Evolutionary conservation across 2,113 vertebrate species (phyloP), one percentile per base, ranked within the genome.

Genomic region (Forbesichthys papilliferus): DNA sequence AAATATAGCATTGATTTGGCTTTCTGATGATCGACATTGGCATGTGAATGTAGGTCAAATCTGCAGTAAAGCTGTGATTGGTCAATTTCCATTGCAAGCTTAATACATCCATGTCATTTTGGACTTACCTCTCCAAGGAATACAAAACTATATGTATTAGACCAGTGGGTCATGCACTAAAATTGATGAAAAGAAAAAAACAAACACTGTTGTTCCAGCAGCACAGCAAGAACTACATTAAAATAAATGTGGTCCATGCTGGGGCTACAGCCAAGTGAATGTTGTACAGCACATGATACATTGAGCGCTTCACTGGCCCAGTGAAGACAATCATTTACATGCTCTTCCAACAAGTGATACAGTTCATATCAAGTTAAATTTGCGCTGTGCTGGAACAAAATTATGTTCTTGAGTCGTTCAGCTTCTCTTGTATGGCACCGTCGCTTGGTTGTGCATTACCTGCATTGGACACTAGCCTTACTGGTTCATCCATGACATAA

Each of bases 221-320:
- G 84, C 74, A 79, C 71, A 72, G 79, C 84, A 82, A 80, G 68
- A 68, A 81, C 65, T 20, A 73, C 67, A 55, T 79, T 66, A 56
- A 16, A 66, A 73, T 59, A 71, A 67, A 73, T 53, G 7, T 10
- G 54, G 82, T 85, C 61, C 56, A 78, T 65, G 74, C 80, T 66
- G 59, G 68, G 74, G 79, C 64, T 66, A 72, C 53, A 55, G 68
- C 79, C 69, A 72, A 59, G 47, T 75, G 78, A 80, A 36, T 86
- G 86, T 88, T 5, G 58, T 89, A 88, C 80, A 87, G 84, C 83
- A 52, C 59, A 72, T 57, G 58, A 73, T 66, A 74, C 86, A 85
- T 75, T 70, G 65, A 73, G 79, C 53, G 73, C 3, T 46, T 59
- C 63, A 59, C 53, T 57, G 20, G 46, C 14, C 13, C 11, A 33